Evolutionary conservation across 2,113 vertebrate species (phyloP), one percentile per base, ranked within the genome.

Genomic region (Fulmarus glacialis): DNA sequence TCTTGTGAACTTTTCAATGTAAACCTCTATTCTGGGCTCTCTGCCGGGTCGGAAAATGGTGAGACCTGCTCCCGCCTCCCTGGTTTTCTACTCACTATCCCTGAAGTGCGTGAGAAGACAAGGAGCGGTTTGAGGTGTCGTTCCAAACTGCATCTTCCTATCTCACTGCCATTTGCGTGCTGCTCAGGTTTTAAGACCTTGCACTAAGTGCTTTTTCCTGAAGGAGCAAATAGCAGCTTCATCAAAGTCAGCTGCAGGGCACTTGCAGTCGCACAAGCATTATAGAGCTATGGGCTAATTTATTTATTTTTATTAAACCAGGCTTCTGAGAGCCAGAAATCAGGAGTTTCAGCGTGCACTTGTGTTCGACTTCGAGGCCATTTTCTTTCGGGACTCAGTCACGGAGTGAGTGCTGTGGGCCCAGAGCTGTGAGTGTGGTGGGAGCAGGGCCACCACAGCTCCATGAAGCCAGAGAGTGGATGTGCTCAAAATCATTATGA

Each of bases 101-200:
- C 96, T 95, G 95, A 96, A 97, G 92, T 3, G 12, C 89, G 45
- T 42, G 56, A 84, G 93, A 86, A 96, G 73, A 93, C 1, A 34
- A 19, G 66, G 64, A 96, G 87, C 17, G 12, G 84, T 94, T 79
- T 93, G 95, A 96, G 93, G 89, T 93, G 96, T 85, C 1, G 6
- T 96, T 94, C 89, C 60, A 30, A 97, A 72, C 82, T 90, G 75
- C 95, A 78, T 97, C 95, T 83, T 97, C 96, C 94, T 88, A 91
- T 92, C 94, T 96, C 93, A 50, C 60, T 87, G 81, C 97, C 85
- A 93, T 97, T 97, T 96, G 79, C 97, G 97, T 87, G 82, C 97
- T 92, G 94, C 92, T 98, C 93, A 90, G 94, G 93, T 97, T 97
- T 98, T 87, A 93, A 97, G 97, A 94, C 77, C 92, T 96, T 87